A percentile compares a stretch with the other conserved stretches of the same genome.
Conservation (phyloP, 1,140 invertebrate species). For the Penaeus chinensis region DNA sequence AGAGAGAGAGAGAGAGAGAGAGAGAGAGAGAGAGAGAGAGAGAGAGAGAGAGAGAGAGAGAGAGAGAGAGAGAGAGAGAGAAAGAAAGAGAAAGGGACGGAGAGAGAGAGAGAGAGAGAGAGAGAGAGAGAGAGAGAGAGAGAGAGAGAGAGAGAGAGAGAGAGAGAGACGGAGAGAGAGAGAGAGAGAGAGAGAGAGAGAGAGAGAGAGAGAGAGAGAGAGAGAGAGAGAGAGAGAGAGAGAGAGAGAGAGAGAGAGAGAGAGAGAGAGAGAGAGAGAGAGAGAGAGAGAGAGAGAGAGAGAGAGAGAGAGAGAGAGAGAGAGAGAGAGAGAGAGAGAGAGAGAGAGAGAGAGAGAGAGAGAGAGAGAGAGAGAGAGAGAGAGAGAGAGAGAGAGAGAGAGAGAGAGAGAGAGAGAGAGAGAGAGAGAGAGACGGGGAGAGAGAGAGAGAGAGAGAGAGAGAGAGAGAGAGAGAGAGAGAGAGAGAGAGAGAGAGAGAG, state of each 20-base stretch:
- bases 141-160: neutral
- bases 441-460: slow-evolving; percentile 9
- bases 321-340: neutral
- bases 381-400: neutral
- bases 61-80: neutral
- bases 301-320: neutral
- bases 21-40: neutral
- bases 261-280: slow-evolving; percentile 10
- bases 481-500: neutral
- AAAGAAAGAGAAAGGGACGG: slow-evolving; percentile 4
- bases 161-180: too few relatives aligned
- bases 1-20: neutral
- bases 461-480: slow-evolving; percentile 22
- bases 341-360: neutral
- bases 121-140: slow-evolving; percentile 28
- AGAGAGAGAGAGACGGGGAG: slow-evolving; percentile 7
- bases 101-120: slow-evolving; percentile 10
- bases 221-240: neutral
- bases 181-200: neutral
- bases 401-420: neutral
- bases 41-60: neutral
- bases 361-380: neutral
- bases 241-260: neutral
- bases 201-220: neutral
- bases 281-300: slow-evolving; percentile 23